Percentiles rank a stretch among this genome's conserved stretches.
These are phyloP conservation scores for Drosophila gaucha DNA, from an alignment of 2,888 invertebrate genomes.

Conservation along the genomic window DNA sequence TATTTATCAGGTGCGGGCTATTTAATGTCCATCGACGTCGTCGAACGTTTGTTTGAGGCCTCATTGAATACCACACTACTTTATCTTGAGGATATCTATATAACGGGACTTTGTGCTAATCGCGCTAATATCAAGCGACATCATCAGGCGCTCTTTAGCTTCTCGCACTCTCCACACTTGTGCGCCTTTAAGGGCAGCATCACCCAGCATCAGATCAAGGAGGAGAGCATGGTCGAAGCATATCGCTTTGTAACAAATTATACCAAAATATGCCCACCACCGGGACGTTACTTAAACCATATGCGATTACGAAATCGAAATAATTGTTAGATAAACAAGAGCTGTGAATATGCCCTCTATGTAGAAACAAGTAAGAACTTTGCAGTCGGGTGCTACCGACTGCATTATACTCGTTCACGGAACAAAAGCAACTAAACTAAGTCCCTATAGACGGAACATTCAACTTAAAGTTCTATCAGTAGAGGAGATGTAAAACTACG, in stretches of 20 bases:
- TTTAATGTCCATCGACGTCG: conserved; percentile 89
- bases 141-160: conserved; percentile 88
- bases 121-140: conserved; percentile 87
- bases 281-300: conserved; percentile 80
- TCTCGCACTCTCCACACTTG: conserved; percentile 83
- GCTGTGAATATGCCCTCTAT: conserved; percentile 41
- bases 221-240: conserved; percentile 85
- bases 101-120: conserved; percentile 90
- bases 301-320: conserved; percentile 65
- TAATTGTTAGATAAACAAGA: conserved; percentile 46
- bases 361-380: background rate
- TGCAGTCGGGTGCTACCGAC: no score
- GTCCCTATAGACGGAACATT: no score
- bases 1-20: conserved; percentile 94
- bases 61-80: conserved; percentile 89
- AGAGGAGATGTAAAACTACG: no score
- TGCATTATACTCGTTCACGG: no score
- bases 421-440: no score
- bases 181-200: conserved; percentile 86
- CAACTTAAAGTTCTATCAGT: no score
- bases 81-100: conserved; percentile 92
- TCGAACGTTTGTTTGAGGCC: conserved; percentile 88
- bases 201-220: conserved; percentile 86
- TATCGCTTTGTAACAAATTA: conserved; percentile 82
- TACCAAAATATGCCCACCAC: conserved; percentile 81